Base-by-base conservation (phyloP, 2,888 invertebrate species). In the Megamerina dolium region DNA sequence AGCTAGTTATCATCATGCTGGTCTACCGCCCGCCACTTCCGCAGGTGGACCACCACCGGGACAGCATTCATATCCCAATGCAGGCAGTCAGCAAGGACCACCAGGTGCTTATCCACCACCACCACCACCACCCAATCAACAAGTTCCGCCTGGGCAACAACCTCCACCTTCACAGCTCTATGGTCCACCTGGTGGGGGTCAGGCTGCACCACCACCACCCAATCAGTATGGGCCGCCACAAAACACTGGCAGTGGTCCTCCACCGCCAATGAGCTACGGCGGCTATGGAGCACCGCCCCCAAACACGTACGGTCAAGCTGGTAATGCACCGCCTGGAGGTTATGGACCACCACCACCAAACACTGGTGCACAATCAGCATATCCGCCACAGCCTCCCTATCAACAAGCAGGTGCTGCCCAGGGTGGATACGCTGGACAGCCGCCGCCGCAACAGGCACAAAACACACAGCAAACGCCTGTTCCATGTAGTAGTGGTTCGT, bases 1-100 rank as follows among this genome's bases (percentile, higher is more conserved):
- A 76, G 61, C 74, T 60, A 76, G 77, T 41, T 77, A 77, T 50
- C 76, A 75, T 46, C 75, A 75, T 36, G 74, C 73, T 13, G 68
- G 66, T 18, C 61, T 70, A 53, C 74, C 76, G 21, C 67, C 73
- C 23, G 57, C 63, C 26, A 57, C 67, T 5, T 53, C 74, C 61
- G 27, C 73, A 2, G 59, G 60, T 5, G 60, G 60, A 20, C 76
- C 63, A 51, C 74, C 55, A 14, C 64, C 66, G 1, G 63, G 65
- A 26, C 64, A 63, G 46, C 72, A 73, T 30, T 70, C 73, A 2
- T 77, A 76, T 56, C 73, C 74, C 5, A 65, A 63, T 50, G 69
- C 75, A 2, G 57, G 52, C 30, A 63, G 73, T 2, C 74, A 73
- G 42, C 68, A 73, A 36, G 72, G 70, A 32, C 74, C 74, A 12